Base-by-base conservation (phyloP, 1,140 invertebrate genomes). In the Drosophila equinoxialis region DNA sequence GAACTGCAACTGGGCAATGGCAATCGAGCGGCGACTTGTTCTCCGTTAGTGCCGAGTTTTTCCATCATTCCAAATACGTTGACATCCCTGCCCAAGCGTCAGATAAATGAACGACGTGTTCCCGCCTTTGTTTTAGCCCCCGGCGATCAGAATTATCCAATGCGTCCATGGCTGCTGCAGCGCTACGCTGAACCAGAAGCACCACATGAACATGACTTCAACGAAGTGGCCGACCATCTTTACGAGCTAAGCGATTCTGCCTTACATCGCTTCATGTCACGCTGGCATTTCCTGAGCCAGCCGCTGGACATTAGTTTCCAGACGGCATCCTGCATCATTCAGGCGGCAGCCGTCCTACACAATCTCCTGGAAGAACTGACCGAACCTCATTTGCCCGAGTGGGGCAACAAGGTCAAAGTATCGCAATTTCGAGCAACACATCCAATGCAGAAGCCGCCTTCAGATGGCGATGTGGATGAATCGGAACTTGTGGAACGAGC, bases 191-290 rank as follows among this genome's bases (percentile, higher is more conserved):
- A 91, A 14, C 85, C 90, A 0, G 17, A 10, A 6, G 68, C 66
- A 6, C 78, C 90, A 11, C 83, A 90, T 23, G 83, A 91, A 30
- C 75, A 87, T 45, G 83, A 90, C 55, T 91, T 91, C 8, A 91
- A 91, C 58, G 86, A 87, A 62, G 82, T 89, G 3, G 73, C 86
- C 13, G 86, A 90, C 1, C 76, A 84, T 33, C 68, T 91, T 11
- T 74, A 87, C 13, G 76, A 85, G 35, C 64, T 87, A 6, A 90
- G 79, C 42, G 83, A 91, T 51, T 76, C 74, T 20, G 80, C 90
- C 4, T 63, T 91, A 17, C 80, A 85, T 48, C 74, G 90, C 5
- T 61, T 91, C 0, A 85, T 91, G 77, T 83, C 85, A 0, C 90
- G 90, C 8, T 91, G 90, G 90, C 71, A 70, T n/a, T 87, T 91